Evolutionary conservation across 2,797 vertebrate species (phyloP).

Genomic region (Phalanger gymnotis): DNA sequence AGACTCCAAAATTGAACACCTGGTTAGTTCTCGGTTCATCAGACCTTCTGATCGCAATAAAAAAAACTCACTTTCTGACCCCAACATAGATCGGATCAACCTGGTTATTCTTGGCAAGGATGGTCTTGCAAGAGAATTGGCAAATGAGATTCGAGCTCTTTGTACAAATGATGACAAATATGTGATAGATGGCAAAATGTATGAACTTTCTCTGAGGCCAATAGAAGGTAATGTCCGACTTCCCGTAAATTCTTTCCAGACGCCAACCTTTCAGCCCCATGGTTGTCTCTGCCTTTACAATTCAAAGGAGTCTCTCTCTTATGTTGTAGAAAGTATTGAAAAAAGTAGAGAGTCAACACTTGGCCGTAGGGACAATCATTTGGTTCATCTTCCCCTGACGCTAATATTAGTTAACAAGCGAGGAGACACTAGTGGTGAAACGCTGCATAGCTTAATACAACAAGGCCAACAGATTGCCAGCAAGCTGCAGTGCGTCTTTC

Average conservation of each 20-base stretch:
- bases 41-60: slow-evolving; percentile 90
- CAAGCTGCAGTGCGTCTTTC: slow-evolving; percentile 93
- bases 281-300: slow-evolving; percentile 98
- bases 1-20: slow-evolving; percentile 94
- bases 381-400: slow-evolving; percentile 90
- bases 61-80: slow-evolving; percentile 82
- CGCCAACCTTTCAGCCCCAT: slow-evolving; percentile 95
- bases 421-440: slow-evolving; percentile 94
- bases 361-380: slow-evolving; percentile 90
- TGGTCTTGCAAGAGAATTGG: slow-evolving; percentile 94
- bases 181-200: slow-evolving; percentile 94
- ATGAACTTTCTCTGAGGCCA: slow-evolving; percentile 94
- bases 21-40: slow-evolving; percentile 88
- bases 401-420: slow-evolving; percentile 95
- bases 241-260: slow-evolving; percentile 97
- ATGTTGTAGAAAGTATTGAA: slow-evolving; percentile 97
- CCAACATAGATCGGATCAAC: slow-evolving; percentile 93
- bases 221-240: slow-evolving; percentile 98
- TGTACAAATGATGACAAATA: slow-evolving; percentile 97
- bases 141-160: slow-evolving; percentile 96
- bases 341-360: slow-evolving; percentile 92
- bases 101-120: slow-evolving; percentile 98
- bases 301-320: slow-evolving; percentile 96
- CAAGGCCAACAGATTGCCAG: slow-evolving; percentile 95
- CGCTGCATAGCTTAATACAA: slow-evolving; percentile 93